A percentile compares a stretch with the other conserved stretches of the same genome.
phyloP scores from a whole-genome alignment of 2,113 vertebrate genomes.

The Pelobates fuscus region DNA sequence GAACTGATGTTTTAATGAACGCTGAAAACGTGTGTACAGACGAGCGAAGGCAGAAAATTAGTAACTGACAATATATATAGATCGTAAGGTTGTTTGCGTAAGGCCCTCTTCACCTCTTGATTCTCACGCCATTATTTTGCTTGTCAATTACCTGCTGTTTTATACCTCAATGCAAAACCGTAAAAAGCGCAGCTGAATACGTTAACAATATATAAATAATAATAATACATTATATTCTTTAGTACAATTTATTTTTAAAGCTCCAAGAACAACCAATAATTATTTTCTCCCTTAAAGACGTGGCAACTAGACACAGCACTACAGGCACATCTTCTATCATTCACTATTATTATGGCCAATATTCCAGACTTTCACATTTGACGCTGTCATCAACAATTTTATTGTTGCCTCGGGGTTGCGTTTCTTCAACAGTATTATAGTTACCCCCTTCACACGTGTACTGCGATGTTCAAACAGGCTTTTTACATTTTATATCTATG shows the following conservation, averaged over 20 bases:
- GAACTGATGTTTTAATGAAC: conserved; percentile 20
- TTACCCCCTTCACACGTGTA: neutral
- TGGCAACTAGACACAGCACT: neutral
- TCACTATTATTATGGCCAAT: too few species aligned
- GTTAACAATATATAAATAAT: too few species aligned
- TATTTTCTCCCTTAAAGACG: conserved; percentile 6
- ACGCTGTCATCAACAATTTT: neutral
- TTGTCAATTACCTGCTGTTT: too few species aligned
- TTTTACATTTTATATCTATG: neutral
- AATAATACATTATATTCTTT: too few species aligned
- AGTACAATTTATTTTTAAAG: neutral
- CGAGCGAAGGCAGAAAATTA: conserved; percentile 36
- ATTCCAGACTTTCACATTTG: too few species aligned
- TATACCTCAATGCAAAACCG: too few species aligned
- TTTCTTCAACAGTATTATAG: neutral
- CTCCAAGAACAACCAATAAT: conserved; percentile 7
- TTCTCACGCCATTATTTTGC: too few species aligned
- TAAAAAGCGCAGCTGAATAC: too few species aligned
- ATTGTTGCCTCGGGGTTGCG: conserved; percentile 3
- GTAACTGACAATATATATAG: conserved; percentile 27
- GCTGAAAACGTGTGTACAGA: neutral
- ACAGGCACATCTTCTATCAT: neutral
- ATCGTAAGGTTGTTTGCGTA: too few species aligned
- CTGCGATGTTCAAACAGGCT: neutral
- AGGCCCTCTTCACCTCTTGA: too few species aligned